phyloP scores from a whole-genome alignment of 2,888 invertebrate species.

The Orchestes rusci region DNA sequence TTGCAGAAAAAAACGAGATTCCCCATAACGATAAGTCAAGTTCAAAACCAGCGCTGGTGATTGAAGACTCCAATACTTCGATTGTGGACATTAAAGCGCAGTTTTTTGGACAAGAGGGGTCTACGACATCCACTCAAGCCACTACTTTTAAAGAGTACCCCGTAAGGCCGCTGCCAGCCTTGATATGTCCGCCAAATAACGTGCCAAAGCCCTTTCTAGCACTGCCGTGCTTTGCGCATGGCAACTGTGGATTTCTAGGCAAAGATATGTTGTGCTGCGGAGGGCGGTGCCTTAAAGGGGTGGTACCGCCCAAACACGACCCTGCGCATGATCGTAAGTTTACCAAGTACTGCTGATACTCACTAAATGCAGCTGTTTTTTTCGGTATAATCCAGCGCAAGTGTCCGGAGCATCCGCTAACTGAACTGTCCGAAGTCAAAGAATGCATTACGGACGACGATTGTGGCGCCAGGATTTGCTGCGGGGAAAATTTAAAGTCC shows the following conservation, averaged over 20 bases:
- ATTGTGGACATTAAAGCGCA: conserved; percentile 2
- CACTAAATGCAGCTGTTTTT: conserved; percentile 50
- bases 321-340: conserved; percentile 42
- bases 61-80: conserved; percentile 7
- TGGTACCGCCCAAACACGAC: conserved; percentile 49
- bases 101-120: background rate
- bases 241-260: conserved; percentile 51
- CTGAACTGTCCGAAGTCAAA: conserved; percentile 63
- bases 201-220: conserved; percentile 40
- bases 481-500: conserved; percentile 50
- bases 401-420: conserved; percentile 61
- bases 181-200: conserved; percentile 45
- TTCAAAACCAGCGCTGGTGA: conserved; percentile 7
- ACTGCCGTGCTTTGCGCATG: conserved; percentile 47
- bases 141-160: background rate
- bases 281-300: conserved; percentile 54
- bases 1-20: conserved; percentile 19
- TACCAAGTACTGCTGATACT: background rate
- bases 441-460: conserved; percentile 61
- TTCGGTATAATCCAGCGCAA: conserved; percentile 61
- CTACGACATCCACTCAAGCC: background rate
- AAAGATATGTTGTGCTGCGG: conserved; percentile 52
- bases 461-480: conserved; percentile 70
- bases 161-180: background rate
- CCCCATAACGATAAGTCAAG: conserved; percentile 10